Conservation (phyloP, 2,888 invertebrate genomes). For the Diploptera punctata region DNA sequence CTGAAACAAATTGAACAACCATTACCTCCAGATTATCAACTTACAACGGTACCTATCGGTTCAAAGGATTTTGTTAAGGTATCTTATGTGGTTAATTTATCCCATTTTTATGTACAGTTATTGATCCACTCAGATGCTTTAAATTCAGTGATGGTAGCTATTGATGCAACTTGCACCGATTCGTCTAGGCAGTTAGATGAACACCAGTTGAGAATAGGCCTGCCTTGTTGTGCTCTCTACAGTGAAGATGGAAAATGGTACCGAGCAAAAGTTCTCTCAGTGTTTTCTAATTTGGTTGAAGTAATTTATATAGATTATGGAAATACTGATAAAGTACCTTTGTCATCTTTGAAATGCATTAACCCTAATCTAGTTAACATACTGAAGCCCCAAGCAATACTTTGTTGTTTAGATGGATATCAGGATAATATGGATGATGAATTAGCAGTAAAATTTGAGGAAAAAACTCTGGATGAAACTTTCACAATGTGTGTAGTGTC, state of each 20-base stretch:
- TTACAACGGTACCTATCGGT: constrained; percentile 10
- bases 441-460: constrained; percentile 68
- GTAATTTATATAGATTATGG: constrained; percentile 96
- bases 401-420: constrained; percentile 74
- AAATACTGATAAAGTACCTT: constrained; percentile 81
- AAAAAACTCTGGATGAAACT: constrained; percentile 69
- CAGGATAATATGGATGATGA: constrained; percentile 58
- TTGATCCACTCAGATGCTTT: constrained; percentile 66
- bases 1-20: constrained; percentile 16
- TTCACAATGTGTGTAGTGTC: constrained; percentile 66
- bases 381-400: constrained; percentile 76
- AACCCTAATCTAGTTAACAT: constrained; percentile 66
- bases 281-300: constrained; percentile 62
- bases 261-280: constrained; percentile 76
- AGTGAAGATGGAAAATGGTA: constrained; percentile 88
- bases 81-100: constrained; percentile 72
- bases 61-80: constrained; percentile 57
- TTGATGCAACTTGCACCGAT: constrained; percentile 67
- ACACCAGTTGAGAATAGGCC: constrained; percentile 62
- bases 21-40: neutral
- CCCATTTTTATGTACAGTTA: constrained; percentile 76
- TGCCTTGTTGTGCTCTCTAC: constrained; percentile 82
- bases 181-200: constrained; percentile 51
- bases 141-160: constrained; percentile 70
- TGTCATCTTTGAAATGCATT: constrained; percentile 66